Evolutionary conservation across 1,140 invertebrate species (phyloP).

Genomic region (Stratiolaelaps scimitus): DNA sequence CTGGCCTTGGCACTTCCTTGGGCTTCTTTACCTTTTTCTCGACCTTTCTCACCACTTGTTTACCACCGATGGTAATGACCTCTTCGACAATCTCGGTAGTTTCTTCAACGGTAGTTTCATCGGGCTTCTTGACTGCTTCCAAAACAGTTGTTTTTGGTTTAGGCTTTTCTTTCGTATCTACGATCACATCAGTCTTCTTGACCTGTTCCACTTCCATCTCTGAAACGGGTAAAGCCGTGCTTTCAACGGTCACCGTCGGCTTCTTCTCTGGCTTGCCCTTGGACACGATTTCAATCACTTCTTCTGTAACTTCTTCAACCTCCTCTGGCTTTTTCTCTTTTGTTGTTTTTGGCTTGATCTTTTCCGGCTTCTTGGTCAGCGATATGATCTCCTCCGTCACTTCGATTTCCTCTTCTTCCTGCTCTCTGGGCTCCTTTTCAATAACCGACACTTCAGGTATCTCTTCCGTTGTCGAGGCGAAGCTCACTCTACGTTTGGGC

Average conservation of each 20-base stretch:
- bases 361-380: slow-evolving; percentile 9
- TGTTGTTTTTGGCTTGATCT: slow-evolving; percentile 26
- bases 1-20: slow-evolving; percentile 28
- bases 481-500: slow-evolving; percentile 23
- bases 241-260: no score
- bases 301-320: not conserved
- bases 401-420: not conserved
- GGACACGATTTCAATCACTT: not conserved
- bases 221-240: no score
- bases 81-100: slow-evolving; percentile 25
- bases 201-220: no score
- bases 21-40: slow-evolving; percentile 28
- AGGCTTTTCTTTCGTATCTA: no score
- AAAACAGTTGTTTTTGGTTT: not conserved
- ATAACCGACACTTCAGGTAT: slow-evolving; percentile 23
- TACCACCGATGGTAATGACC: slow-evolving; percentile 24
- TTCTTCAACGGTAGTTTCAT: slow-evolving; percentile 26
- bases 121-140: not conserved
- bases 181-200: no score
- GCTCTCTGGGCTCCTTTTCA: not conserved
- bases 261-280: no score
- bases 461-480: slow-evolving; percentile 28
- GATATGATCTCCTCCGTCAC: slow-evolving; percentile 6
- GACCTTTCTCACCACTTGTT: slow-evolving; percentile 1
- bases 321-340: slow-evolving; percentile 30